A percentile compares a stretch with the other conserved stretches of the same genome.
These are phyloP conservation scores for Esperia sulphurella DNA, from an alignment of 2,888 invertebrate species.

Conservation along the genomic window DNA sequence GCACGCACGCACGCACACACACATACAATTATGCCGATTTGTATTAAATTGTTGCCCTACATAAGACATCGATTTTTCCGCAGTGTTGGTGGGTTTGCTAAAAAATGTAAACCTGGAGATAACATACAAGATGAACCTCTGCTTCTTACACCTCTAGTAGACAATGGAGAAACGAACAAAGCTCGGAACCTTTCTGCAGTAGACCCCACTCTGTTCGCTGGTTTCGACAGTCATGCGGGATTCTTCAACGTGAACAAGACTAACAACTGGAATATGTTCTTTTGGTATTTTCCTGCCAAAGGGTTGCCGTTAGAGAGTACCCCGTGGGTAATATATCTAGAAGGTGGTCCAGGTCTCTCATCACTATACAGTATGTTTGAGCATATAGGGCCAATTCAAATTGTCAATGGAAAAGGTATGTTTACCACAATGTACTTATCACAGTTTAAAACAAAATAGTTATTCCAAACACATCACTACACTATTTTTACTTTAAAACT, in stretches of 20 bases:
- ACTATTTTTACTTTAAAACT: not conserved
- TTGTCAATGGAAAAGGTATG: conserved; percentile 15
- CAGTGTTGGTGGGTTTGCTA: not conserved
- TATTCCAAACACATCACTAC: not conserved
- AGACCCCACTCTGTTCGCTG: conserved; percentile 15
- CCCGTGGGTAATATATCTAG: conserved; percentile 61
- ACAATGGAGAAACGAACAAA: conserved; percentile 42
- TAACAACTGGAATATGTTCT: conserved; percentile 84
- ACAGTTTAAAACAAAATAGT: not conserved
- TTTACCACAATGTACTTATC: too few species aligned
- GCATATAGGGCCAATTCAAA: conserved; percentile 66
- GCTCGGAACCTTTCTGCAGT: conserved; percentile 34
- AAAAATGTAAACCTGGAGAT: not conserved
- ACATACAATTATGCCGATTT: too few species aligned
- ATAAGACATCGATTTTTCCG: too few species aligned
- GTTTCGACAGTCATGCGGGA: conserved; percentile 34
- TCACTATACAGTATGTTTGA: conserved; percentile 58
- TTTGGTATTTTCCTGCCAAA: conserved; percentile 85
- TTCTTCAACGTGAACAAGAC: conserved; percentile 81
- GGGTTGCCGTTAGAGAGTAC: conserved; percentile 30
- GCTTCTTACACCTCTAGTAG: conserved; percentile 55
- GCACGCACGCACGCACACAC: too few species aligned
- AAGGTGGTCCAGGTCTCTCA: conserved; percentile 63
- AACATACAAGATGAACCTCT: conserved; percentile 35
- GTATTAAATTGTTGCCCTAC: too few species aligned